Conservation (phyloP, 1,140 invertebrate genomes). For the Ceratosolen fusciceps region DNA sequence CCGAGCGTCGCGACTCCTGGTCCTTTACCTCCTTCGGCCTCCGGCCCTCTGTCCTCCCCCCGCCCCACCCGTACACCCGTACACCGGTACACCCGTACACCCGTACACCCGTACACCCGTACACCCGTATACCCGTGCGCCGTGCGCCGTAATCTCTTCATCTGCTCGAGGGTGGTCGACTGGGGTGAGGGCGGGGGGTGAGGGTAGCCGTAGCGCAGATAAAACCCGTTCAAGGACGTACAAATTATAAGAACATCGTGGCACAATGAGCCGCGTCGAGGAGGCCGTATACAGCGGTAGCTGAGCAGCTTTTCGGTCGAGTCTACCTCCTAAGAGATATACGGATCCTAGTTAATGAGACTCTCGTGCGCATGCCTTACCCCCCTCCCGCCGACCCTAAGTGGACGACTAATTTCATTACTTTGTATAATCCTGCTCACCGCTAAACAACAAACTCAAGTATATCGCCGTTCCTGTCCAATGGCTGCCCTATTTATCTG, state of each 20-base stretch:
- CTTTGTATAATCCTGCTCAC: no score
- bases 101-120: no score
- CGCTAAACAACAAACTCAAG: no score
- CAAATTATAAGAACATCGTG: background rate
- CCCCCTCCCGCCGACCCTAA: no score
- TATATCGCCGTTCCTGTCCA: no score
- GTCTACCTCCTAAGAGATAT: background rate
- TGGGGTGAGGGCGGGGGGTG: background rate
- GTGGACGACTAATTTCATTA: no score
- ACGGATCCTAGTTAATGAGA: background rate
- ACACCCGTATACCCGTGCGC: no score
- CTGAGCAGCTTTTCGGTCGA: background rate
- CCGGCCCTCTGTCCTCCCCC: background rate
- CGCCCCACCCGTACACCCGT: background rate
- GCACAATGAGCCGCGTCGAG: background rate
- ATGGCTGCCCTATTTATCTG: no score
- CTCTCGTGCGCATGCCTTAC: no score
- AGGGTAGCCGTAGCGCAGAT: background rate
- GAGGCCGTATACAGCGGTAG: background rate
- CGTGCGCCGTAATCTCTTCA: conserved; percentile 35
- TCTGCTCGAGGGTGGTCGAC: background rate
- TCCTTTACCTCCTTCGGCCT: background rate
- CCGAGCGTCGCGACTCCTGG: background rate
- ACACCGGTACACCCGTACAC: no score
- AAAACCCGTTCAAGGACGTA: background rate